Conservation (phyloP, 2,113 vertebrate genomes). For the Pedetes capensis region DNA sequence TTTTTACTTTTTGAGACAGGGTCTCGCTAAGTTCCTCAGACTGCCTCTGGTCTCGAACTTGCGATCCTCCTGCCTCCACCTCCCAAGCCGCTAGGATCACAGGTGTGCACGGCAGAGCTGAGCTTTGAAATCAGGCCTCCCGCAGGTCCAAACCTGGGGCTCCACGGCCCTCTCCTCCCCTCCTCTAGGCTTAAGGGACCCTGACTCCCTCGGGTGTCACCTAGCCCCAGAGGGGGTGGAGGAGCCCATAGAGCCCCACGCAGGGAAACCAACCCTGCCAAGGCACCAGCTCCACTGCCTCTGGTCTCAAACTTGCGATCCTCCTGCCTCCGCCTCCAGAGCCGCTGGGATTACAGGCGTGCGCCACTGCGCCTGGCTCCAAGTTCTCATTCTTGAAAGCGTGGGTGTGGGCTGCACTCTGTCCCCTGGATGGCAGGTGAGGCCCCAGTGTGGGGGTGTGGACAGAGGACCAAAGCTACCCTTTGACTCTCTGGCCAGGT, state of each 20-base stretch:
- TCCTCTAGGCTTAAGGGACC: too few species aligned
- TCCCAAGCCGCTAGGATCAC: too few species aligned
- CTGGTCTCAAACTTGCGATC: too few species aligned
- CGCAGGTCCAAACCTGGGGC: neutral
- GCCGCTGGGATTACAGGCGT: too few species aligned
- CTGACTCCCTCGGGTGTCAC: neutral
- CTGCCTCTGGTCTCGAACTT: too few species aligned
- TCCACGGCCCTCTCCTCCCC: neutral
- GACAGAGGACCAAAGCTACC: neutral
- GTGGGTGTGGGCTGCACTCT: neutral
- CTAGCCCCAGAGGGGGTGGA: neutral
- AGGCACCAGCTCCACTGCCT: fast-evolving
- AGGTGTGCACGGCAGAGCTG: too few species aligned
- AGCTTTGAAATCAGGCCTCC: neutral
- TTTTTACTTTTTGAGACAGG: too few species aligned
- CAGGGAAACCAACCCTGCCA: neutral
- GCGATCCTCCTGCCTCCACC: too few species aligned
- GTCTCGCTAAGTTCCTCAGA: too few species aligned
- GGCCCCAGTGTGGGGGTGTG: neutral
- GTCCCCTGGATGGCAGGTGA: neutral
- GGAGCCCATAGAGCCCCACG: fast-evolving
- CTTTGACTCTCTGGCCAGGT: neutral
- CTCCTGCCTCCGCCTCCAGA: too few species aligned
- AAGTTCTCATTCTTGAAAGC: neutral
- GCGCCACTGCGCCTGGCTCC: too few species aligned